Percentiles rank a stretch among this genome's conserved stretches.
These are phyloP conservation scores for Aix galericulata DNA, from an alignment of 2,113 vertebrate species.

Conservation along the genomic window DNA sequence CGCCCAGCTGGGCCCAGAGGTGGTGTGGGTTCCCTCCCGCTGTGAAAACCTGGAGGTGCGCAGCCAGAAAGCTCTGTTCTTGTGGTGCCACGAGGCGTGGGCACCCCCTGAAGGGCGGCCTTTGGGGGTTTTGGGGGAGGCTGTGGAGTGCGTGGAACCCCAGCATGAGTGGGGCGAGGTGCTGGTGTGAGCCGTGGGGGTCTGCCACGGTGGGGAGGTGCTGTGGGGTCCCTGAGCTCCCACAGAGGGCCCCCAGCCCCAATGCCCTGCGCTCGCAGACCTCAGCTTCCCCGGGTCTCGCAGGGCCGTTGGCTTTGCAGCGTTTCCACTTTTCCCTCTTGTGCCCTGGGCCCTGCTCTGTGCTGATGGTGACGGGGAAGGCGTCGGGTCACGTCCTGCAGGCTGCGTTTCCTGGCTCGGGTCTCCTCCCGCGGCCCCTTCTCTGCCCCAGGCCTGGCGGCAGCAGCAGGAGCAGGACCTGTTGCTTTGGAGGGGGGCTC, in stretches of 20 bases:
- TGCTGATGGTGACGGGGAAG: rapidly evolving
- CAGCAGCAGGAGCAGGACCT: background rate
- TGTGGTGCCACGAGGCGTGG: rapidly evolving
- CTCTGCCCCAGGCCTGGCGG: background rate
- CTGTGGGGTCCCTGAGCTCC: background rate
- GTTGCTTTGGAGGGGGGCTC: background rate
- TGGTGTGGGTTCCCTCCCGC: background rate
- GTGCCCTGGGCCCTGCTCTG: rapidly evolving
- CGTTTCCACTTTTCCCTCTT: background rate
- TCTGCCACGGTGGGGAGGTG: rapidly evolving
- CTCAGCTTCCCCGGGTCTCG: background rate
- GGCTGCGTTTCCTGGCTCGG: rapidly evolving
- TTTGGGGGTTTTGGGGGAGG: background rate
- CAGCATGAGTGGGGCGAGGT: too few relatives aligned
- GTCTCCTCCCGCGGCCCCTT: background rate
- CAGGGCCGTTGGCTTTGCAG: rapidly evolving
- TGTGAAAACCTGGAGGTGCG: rapidly evolving
- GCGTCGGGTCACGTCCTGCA: rapidly evolving
- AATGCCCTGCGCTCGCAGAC: rapidly evolving
- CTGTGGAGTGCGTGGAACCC: background rate
- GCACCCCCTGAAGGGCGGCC: background rate
- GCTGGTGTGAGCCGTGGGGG: background rate
- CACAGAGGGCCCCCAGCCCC: rapidly evolving
- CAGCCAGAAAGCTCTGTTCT: background rate
- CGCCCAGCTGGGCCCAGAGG: too few relatives aligned